Evolutionary conservation across 2,113 vertebrate genomes (phyloP).

Genomic region (Platysternon megacephalum): DNA sequence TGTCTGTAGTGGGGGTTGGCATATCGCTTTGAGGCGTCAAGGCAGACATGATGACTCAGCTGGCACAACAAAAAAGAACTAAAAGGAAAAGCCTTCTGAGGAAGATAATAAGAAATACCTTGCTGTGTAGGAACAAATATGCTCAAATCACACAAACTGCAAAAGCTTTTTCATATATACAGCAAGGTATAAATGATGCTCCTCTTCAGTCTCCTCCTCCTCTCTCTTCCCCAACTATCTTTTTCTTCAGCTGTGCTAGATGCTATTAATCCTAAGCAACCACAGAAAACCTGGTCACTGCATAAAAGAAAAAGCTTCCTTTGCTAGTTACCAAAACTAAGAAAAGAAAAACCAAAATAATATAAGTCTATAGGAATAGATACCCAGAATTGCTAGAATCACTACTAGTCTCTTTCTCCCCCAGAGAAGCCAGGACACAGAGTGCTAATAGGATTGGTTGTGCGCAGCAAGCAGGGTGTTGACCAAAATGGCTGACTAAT

Average conservation of each 20-base stretch:
- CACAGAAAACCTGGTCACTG: conserved; percentile 42
- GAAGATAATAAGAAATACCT: conserved; percentile 55
- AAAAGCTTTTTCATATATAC: conserved; percentile 49
- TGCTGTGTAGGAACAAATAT: conserved; percentile 45
- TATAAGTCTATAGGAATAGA: not conserved
- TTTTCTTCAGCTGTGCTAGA: conserved; percentile 44
- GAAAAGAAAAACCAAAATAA: not conserved
- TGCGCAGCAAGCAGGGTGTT: conserved; percentile 90
- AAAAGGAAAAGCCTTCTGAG: conserved; percentile 59
- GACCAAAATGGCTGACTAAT: conserved; percentile 98
- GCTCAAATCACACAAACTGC: conserved; percentile 44
- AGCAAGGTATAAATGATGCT: conserved; percentile 65
- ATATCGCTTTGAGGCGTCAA: conserved; percentile 97
- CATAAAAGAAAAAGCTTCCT: not conserved
- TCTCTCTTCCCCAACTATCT: conserved; percentile 25
- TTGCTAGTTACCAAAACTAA: not conserved
- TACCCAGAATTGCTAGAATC: conserved; percentile 43
- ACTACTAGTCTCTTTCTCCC: conserved; percentile 60
- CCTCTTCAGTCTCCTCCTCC: conserved; percentile 58
- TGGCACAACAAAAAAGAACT: conserved; percentile 77
- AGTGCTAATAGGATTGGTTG: conserved; percentile 83
- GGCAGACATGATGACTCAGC: conserved; percentile 99
- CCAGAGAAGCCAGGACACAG: conserved; percentile 68
- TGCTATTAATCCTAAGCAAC: conserved; percentile 52
- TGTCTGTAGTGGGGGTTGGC: conserved; percentile 99